Evolutionary conservation across 2,113 vertebrate genomes (phyloP).

Genomic region (Halichoeres trimaculatus): DNA sequence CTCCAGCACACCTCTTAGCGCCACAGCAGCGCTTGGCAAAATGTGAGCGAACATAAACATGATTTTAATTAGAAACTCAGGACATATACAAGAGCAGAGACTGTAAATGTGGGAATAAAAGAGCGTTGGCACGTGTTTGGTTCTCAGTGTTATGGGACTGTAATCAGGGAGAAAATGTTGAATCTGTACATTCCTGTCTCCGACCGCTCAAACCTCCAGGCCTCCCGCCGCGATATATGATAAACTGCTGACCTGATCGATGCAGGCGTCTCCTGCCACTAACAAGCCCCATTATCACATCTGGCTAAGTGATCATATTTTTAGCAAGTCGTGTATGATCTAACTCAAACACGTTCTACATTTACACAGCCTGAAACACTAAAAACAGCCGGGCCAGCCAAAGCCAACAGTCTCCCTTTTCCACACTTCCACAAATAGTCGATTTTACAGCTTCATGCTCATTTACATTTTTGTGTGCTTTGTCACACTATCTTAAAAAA

Average conservation of each 20-base stretch:
- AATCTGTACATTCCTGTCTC: not conserved
- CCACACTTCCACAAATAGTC: constrained; percentile 54
- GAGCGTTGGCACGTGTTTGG: not conserved
- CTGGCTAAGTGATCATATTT: constrained; percentile 57
- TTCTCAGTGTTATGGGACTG: not conserved
- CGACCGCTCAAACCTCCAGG: constrained; percentile 9
- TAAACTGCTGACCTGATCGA: constrained; percentile 20
- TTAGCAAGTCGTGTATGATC: constrained; percentile 42
- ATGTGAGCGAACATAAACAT: constrained; percentile 13
- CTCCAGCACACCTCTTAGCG: constrained; percentile 10
- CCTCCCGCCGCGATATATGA: not conserved
- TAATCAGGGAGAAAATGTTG: not conserved
- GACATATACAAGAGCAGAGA: not conserved
- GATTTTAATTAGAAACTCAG: not conserved
- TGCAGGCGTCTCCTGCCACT: constrained; percentile 17
- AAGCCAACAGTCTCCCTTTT: constrained; percentile 62
- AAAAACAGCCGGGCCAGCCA: constrained; percentile 49
- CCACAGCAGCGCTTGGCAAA: constrained; percentile 17
- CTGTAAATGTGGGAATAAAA: not conserved
- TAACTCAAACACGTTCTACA: constrained; percentile 53
- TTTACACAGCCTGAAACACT: constrained; percentile 58
- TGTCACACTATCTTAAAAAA: constrained; percentile 59
- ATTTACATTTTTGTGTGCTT: constrained; percentile 73
- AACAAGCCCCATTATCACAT: constrained; percentile 58
- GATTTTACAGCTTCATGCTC: constrained; percentile 61